Evolutionary conservation across 2,113 vertebrate genomes (phyloP).

Genomic region (Choloepus hoffmanni): DNA sequence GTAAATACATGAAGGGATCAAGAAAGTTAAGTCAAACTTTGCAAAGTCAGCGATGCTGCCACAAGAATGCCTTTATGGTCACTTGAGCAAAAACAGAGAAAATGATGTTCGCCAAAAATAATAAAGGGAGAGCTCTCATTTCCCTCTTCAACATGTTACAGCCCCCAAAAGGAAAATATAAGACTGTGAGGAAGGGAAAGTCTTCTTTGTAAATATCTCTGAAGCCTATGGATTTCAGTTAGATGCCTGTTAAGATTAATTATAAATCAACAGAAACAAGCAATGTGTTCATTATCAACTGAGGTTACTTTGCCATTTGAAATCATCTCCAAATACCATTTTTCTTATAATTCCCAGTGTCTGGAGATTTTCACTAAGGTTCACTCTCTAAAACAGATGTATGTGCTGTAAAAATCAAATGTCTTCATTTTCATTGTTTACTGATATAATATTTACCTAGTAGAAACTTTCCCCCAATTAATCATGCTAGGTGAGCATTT

Average conservation of each 20-base stretch:
- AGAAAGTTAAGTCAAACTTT: slow-evolving; percentile 66
- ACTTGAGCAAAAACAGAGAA: slow-evolving; percentile 51
- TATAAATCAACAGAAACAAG: slow-evolving; percentile 48
- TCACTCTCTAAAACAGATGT: slow-evolving; percentile 5
- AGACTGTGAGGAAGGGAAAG: not conserved
- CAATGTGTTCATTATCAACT: not conserved
- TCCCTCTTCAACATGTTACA: slow-evolving; percentile 27
- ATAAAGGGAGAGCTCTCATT: not conserved
- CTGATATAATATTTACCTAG: slow-evolving; percentile 1
- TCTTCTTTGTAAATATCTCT: slow-evolving; percentile 26
- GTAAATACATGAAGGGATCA: slow-evolving; percentile 67
- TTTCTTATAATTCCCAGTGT: not conserved
- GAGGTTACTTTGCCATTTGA: not conserved
- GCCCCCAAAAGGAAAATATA: not conserved
- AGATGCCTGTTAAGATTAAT: slow-evolving; percentile 37
- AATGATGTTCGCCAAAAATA: slow-evolving; percentile 33
- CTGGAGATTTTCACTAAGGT: slow-evolving; percentile 31
- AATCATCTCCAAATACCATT: slow-evolving; percentile 11
- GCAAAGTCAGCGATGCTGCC: slow-evolving; percentile 7
- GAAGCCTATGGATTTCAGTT: slow-evolving; percentile 36
- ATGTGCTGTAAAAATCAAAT: slow-evolving; percentile 28
- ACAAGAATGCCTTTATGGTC: slow-evolving; percentile 33
- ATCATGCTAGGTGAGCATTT: not conserved
- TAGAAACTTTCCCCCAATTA: not conserved
- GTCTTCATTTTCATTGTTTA: slow-evolving; percentile 36